Conservation (phyloP, 2,113 vertebrate genomes). For the crab-eating macaque (Macaca fascicularis) region T2T-MFA8v1.1 NC_088380.1:144688001-144688500, state of each 20-base stretch:
- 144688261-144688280: neutral
- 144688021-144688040: too few relatives aligned
- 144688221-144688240: neutral
- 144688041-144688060: too few relatives aligned
- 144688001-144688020: too few relatives aligned
- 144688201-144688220: neutral
- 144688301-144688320: neutral
- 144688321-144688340: neutral
- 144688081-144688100: too few relatives aligned
- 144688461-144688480: neutral
- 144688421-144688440: neutral
- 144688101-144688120: too few relatives aligned
- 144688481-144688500: neutral
- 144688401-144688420: neutral
- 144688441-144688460: neutral
- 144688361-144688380: neutral
- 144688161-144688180: too few relatives aligned
- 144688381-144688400: neutral
- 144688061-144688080: too few relatives aligned
- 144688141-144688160: too few relatives aligned
- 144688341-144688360: neutral
- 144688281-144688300: neutral
- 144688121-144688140: too few relatives aligned
- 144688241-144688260: slow-evolving; percentile 35
- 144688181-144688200: too few relatives aligned